Conservation (phyloP, 2,113 vertebrate genomes). For the Propithecus coquereli region DNA sequence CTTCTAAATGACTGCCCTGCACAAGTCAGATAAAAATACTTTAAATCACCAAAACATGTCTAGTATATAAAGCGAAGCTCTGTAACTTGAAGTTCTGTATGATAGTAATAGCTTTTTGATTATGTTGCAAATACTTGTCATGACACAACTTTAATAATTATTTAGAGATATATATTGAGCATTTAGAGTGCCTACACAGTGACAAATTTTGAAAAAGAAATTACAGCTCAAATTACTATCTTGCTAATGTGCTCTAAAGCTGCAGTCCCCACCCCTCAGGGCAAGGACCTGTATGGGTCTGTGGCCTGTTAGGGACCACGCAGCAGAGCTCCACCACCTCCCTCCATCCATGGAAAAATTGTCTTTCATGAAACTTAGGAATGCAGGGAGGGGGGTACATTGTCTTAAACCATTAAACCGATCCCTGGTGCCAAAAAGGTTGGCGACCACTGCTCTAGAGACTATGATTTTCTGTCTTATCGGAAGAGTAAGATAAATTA, state of each 20-base stretch:
- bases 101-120: not conserved
- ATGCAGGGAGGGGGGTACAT: too few relatives aligned
- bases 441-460: not conserved
- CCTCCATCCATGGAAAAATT: too few relatives aligned
- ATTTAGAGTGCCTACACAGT: not conserved
- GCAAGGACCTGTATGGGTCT: too few relatives aligned
- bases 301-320: too few relatives aligned
- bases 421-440: too few relatives aligned
- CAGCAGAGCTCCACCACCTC: too few relatives aligned
- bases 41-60: not conserved
- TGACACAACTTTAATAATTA: not conserved
- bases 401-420: too few relatives aligned
- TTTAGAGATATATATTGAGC: not conserved
- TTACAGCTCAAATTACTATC: not conserved
- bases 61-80: not conserved
- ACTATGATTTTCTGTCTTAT: not conserved
- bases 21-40: not conserved
- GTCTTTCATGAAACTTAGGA: too few relatives aligned
- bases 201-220: not conserved
- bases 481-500: not conserved
- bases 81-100: not conserved
- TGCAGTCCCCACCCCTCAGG: too few relatives aligned
- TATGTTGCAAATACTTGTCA: not conserved
- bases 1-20: not conserved
- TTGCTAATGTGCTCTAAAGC: not conserved